Evolutionary conservation across 2,797 vertebrate species (phyloP).

Genomic region (Helarctos malayanus): DNA sequence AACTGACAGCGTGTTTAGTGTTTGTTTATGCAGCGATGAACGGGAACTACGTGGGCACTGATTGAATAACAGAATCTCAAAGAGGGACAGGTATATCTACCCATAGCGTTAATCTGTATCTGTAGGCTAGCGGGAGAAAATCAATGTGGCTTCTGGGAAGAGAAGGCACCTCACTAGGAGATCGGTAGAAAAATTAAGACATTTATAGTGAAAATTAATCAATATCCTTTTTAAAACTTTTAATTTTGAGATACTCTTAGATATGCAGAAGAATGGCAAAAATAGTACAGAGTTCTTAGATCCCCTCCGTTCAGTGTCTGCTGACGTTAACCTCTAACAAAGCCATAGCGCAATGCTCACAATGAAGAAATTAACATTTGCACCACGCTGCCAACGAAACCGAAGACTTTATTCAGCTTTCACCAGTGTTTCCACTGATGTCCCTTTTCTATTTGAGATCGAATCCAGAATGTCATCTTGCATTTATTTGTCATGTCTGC

Average conservation of each 20-base stretch:
- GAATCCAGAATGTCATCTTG: too few relatives aligned
- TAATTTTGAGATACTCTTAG: background rate
- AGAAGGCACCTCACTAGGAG: background rate
- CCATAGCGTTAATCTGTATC: too few relatives aligned
- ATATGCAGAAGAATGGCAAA: background rate
- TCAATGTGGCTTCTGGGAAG: background rate
- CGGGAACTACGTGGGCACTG: rapidly evolving
- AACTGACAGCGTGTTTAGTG: background rate
- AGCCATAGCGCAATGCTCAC: background rate
- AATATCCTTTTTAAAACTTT: background rate
- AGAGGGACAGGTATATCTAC: background rate
- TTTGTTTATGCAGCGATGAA: background rate
- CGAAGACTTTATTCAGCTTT: background rate
- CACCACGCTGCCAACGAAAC: rapidly evolving
- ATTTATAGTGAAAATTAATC: background rate
- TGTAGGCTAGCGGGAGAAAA: background rate
- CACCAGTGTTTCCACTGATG: background rate
- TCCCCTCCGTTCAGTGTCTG: background rate
- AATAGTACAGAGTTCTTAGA: background rate
- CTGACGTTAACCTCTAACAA: background rate
- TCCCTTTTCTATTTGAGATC: background rate
- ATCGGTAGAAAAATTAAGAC: background rate
- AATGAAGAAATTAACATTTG: background rate
- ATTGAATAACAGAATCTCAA: background rate
- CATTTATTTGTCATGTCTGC: background rate